Percentiles rank a stretch among this genome's conserved stretches.
phyloP scores from a whole-genome alignment of 2,113 vertebrate species.

The Sinocyclocheilus grahami region DNA sequence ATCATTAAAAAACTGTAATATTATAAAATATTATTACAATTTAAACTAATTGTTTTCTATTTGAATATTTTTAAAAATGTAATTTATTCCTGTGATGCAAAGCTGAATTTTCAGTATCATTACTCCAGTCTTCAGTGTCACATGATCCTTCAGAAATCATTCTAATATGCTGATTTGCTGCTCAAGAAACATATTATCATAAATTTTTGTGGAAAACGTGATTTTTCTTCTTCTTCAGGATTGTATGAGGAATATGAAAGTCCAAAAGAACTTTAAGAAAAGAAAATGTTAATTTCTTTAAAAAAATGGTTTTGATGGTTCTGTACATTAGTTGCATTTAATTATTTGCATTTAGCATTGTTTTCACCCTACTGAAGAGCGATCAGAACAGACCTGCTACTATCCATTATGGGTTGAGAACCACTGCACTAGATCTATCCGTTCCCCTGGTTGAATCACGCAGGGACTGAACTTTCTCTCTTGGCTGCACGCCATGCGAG shows the following conservation, averaged over 20 bases:
- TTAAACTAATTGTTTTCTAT: too few species aligned
- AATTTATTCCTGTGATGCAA: neutral
- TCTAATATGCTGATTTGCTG: neutral
- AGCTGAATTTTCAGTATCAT: neutral
- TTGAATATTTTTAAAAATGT: too few species aligned
- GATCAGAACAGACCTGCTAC: neutral
- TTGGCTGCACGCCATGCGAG: slow-evolving; percentile 43
- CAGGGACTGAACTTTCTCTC: slow-evolving; percentile 39
- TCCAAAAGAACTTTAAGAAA: too few species aligned
- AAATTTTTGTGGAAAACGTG: neutral
- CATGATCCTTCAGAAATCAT: neutral
- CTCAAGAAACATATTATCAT: neutral
- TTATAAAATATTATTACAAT: neutral
- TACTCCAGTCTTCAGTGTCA: neutral
- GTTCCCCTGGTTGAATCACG: slow-evolving; percentile 33
- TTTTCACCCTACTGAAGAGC: neutral
- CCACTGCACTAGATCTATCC: neutral
- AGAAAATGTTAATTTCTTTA: neutral
- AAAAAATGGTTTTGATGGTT: neutral
- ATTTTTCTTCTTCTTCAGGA: neutral
- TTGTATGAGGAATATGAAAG: neutral
- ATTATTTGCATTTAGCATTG: slow-evolving; percentile 15
- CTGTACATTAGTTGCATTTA: neutral
- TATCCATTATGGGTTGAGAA: neutral
- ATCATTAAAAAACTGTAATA: neutral